These are phyloP conservation scores for Columbina picui DNA, from an alignment of 2,113 vertebrate genomes.

Conservation along the genomic window DNA sequence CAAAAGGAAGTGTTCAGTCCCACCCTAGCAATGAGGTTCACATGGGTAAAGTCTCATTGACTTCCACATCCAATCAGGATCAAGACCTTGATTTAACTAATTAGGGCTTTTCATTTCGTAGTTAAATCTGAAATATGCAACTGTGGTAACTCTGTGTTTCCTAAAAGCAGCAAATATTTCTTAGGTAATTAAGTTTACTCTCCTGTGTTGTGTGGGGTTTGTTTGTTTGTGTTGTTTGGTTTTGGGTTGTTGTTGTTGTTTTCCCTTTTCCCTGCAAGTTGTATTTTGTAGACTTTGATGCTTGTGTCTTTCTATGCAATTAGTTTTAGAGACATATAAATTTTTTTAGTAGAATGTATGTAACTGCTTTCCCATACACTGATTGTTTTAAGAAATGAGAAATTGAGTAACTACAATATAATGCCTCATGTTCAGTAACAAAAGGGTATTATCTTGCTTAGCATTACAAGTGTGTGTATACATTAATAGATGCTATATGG, in stretches of 20 bases:
- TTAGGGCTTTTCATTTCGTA: neutral
- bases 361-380: neutral
- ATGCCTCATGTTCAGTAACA: neutral
- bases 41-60: neutral
- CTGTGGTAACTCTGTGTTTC: neutral
- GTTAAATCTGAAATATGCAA: neutral
- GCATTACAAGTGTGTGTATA: neutral
- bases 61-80: slow-evolving; percentile 2
- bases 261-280: neutral
- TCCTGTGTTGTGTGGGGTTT: neutral
- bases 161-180: neutral
- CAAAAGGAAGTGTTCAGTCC: slow-evolving; percentile 28
- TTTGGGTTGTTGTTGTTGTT: neutral
- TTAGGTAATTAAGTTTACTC: neutral
- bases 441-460: neutral
- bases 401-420: neutral
- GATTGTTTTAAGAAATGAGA: neutral
- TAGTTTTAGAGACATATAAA: neutral
- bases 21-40: neutral
- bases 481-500: neutral
- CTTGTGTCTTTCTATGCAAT: neutral
- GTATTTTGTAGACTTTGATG: neutral
- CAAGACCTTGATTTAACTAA: slow-evolving; percentile 34
- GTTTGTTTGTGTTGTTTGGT: too few species aligned
- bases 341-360: neutral